Conservation (phyloP, 1,140 invertebrate genomes). For the Leucophenga varia region DNA sequence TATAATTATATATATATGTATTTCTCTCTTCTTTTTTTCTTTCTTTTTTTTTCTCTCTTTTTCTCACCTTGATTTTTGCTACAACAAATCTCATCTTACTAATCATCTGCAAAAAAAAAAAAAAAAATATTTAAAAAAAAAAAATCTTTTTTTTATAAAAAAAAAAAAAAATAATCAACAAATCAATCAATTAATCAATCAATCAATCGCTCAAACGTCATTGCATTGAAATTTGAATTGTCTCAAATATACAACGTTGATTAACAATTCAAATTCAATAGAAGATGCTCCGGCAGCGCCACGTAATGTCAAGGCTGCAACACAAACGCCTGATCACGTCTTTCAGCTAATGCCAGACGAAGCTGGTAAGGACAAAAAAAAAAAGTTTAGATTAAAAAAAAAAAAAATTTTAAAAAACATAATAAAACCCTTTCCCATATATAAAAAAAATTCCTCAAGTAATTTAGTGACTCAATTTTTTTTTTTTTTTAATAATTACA, state of each 20-base stretch:
- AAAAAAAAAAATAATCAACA: constrained; percentile 28
- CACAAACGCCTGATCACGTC: constrained; percentile 59
- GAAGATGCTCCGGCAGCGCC: constrained; percentile 56
- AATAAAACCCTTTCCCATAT: not conserved
- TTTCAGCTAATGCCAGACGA: constrained; percentile 65
- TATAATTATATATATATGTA: constrained; percentile 22
- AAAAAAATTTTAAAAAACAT: constrained; percentile 2
- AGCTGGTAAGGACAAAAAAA: constrained; percentile 60
- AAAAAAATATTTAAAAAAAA: constrained; percentile 11
- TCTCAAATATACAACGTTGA: constrained; percentile 19
- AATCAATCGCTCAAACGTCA: constrained; percentile 7
- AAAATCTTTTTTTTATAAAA: constrained; percentile 12
- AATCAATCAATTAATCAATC: constrained; percentile 23
- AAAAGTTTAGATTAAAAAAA: constrained; percentile 1
- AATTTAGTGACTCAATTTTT: no score
- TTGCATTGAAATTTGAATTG: constrained; percentile 31
- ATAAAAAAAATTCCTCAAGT: no score
- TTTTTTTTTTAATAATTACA: no score
- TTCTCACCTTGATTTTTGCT: constrained; percentile 35
- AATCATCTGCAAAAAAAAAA: constrained; percentile 31
- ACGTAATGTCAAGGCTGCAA: constrained; percentile 59
- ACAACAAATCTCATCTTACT: constrained; percentile 45
- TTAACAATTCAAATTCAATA: constrained; percentile 55
- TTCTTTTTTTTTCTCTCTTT: constrained; percentile 50
- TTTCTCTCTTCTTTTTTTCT: constrained; percentile 36